Percentiles rank a stretch among this genome's conserved stretches.
Conservation (phyloP, 2,113 vertebrate species). For the Ailurus styani region DNA sequence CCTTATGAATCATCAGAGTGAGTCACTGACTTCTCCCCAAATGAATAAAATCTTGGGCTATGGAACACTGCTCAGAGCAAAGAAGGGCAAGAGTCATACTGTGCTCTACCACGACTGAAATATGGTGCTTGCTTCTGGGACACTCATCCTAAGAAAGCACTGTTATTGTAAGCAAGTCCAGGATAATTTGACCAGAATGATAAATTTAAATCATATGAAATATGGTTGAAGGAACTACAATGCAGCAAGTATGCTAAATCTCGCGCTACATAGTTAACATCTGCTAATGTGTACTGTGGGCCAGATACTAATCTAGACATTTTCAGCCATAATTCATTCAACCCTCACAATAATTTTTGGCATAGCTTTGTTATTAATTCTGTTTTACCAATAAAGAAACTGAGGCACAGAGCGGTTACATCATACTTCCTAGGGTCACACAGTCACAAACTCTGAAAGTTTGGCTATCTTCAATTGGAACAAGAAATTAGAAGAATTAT, state of each 20-base stretch:
- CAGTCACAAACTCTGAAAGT: not conserved
- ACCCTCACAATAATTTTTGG: not conserved
- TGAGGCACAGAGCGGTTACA: not conserved
- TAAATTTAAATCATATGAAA: not conserved
- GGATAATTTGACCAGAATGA: not conserved
- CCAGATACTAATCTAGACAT: not conserved
- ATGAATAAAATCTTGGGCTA: not conserved
- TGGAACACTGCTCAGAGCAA: not conserved
- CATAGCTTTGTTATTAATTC: not conserved
- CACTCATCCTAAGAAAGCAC: not conserved
- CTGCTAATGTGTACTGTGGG: not conserved
- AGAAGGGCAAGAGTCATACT: not conserved
- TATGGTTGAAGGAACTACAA: not conserved
- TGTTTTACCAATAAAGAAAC: not conserved
- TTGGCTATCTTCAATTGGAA: not conserved
- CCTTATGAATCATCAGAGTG: not conserved
- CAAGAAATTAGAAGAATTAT: not conserved
- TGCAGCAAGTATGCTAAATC: not conserved
- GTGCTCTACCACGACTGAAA: not conserved
- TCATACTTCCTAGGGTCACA: not conserved
- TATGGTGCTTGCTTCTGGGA: not conserved
- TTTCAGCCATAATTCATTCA: not conserved
- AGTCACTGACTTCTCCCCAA: not conserved
- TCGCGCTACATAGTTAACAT: not conserved
- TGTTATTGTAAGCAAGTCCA: not conserved